These are phyloP conservation scores for Thecocarcelia acutangulata DNA, from an alignment of 2,888 invertebrate genomes.

Conservation along the genomic window DNA sequence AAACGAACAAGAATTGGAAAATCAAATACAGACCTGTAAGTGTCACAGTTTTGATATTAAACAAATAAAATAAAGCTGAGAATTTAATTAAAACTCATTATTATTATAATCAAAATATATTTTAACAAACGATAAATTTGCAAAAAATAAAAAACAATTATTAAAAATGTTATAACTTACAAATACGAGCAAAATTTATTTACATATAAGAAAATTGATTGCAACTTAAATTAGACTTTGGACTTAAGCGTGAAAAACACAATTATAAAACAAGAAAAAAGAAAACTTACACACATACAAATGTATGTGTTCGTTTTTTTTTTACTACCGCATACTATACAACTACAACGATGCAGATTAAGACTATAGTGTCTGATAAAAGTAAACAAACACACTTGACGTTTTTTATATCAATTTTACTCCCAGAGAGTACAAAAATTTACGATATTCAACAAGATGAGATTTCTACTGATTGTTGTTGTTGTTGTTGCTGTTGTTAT, in stretches of 20 bases:
- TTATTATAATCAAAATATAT: too few species aligned
- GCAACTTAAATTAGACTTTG: conserved; percentile 60
- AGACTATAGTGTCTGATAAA: conserved; percentile 37
- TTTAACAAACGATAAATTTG: background rate
- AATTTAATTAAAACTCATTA: background rate
- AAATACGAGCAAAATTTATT: conserved; percentile 1
- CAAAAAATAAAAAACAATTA: conserved; percentile 5
- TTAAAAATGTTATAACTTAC: background rate
- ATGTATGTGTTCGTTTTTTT: conserved; percentile 31
- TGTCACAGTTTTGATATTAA: background rate
- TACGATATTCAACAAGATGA: too few species aligned
- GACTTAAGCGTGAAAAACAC: conserved; percentile 31
- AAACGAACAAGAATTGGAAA: too few species aligned
- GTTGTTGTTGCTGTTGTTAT: background rate
- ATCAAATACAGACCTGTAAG: too few species aligned
- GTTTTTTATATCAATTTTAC: too few species aligned
- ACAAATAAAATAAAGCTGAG: background rate
- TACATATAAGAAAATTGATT: conserved; percentile 18
- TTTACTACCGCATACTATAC: conserved; percentile 22
- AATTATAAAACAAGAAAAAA: background rate
- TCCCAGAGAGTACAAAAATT: too few species aligned
- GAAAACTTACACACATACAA: background rate
- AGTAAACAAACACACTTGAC: conserved; percentile 1
- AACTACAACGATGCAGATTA: conserved; percentile 29
- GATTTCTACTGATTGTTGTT: background rate